Evolutionary conservation across 2,113 vertebrate genomes (phyloP).

Genomic region (Harpagus bidentatus): DNA sequence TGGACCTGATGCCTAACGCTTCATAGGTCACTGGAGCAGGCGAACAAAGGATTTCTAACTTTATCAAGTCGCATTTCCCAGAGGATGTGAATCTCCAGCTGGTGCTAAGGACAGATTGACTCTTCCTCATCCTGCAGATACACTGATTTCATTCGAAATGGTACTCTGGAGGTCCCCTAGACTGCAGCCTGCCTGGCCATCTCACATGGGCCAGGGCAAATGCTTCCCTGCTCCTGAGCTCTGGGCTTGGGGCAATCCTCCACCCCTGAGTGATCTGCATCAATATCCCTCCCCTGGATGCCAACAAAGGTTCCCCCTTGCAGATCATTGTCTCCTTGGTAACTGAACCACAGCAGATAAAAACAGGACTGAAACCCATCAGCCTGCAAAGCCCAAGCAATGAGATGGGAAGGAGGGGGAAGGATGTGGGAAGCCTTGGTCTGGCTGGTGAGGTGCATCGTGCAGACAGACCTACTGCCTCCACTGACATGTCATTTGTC

Average conservation of each 20-base stretch:
- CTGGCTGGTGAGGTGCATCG: background rate
- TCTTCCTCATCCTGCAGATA: background rate
- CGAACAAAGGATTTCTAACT: background rate
- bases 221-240: background rate
- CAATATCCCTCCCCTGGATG: background rate
- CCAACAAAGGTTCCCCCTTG: background rate
- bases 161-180: background rate
- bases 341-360: background rate
- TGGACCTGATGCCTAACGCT: background rate
- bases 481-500: background rate
- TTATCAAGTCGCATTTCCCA: background rate
- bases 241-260: background rate
- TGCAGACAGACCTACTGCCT: background rate
- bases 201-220: background rate
- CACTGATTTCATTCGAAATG: background rate
- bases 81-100: background rate
- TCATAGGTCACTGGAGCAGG: background rate
- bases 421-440: background rate
- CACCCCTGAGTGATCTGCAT: background rate
- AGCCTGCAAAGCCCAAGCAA: background rate
- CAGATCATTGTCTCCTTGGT: constrained; percentile 11
- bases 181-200: background rate
- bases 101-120: background rate
- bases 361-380: background rate
- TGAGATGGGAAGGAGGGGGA: background rate